Evolutionary conservation across 2,113 vertebrate genomes (phyloP), one percentile per base, ranked within the genome.

Genomic region (Perca flavescens): DNA sequence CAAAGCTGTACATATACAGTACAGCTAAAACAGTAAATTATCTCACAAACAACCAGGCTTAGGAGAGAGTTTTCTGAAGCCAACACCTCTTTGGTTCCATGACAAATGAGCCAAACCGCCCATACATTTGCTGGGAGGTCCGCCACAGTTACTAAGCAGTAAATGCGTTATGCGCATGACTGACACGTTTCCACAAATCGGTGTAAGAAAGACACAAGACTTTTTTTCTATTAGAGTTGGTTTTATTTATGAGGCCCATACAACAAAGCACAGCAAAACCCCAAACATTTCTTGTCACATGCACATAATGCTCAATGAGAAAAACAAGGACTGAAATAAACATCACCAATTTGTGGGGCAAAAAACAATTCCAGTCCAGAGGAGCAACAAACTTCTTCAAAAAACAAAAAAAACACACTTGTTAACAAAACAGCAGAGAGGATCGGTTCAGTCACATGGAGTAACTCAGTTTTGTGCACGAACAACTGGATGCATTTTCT

Each of bases 241-340:
- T 46, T 90, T 90, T 89, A 87, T 92, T 90, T 43, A 79, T 49
- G 46, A 85, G 57, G 17, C 31, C 11, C 47, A 74, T n/a, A 84
- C 53, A 81, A 78, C 69, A 67, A 83, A 84, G 65, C 78, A 81
- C 72, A 86, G 63, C 36, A 70, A 80, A 84, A 68, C 46, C 46
- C 19, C 3, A 71, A 52, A 78, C 31, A n/a, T 7, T 57, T 12
- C 68, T 60, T 70, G 43, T 68, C 56, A 74, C 52, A 3, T 81
- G 79, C 80, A 67, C 64, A 86, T 1, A 54, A 81, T 16, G 54
- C 65, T 57, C 53, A 70, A 71, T 5, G 3, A 16, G 19, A 57
- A 31, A 58, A 74, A 73, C 22, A 76, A 74, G 47, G 0, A 14
- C 49, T 70, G 28, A 74, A 25, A 62, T 63, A 25, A 40, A 69